Evolutionary conservation across 1,140 invertebrate genomes (phyloP).

Genomic region (Drosophila hydei): DNA sequence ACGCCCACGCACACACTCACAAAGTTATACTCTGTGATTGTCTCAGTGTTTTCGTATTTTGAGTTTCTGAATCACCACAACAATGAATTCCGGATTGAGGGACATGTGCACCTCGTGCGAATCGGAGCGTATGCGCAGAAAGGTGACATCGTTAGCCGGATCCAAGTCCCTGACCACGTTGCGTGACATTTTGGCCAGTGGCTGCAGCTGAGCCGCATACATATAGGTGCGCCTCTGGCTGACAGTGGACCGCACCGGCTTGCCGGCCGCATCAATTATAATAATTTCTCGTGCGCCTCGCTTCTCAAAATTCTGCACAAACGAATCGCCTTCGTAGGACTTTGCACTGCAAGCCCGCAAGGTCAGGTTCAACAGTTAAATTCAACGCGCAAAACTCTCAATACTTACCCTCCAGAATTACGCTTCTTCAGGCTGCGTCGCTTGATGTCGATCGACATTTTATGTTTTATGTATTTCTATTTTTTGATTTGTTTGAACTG

Average conservation of each 20-base stretch:
- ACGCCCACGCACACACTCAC: constrained; percentile 7
- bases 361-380: no score
- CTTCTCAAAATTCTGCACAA: constrained; percentile 39
- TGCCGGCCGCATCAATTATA: constrained; percentile 48
- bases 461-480: no score
- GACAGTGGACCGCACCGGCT: constrained; percentile 49
- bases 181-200: constrained; percentile 88
- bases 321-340: constrained; percentile 45
- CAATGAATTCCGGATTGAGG: constrained; percentile 35
- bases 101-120: constrained; percentile 89
- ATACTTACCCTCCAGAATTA: no score
- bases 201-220: constrained; percentile 30
- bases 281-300: constrained; percentile 55
- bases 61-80: constrained; percentile 50
- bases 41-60: not conserved
- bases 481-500: no score
- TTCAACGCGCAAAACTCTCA: no score
- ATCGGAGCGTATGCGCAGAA: constrained; percentile 93
- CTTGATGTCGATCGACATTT: no score
- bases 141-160: constrained; percentile 92
- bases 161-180: constrained; percentile 91
- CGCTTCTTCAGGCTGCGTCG: no score
- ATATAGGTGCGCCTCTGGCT: constrained; percentile 30
- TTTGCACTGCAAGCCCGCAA: no score
- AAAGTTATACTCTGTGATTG: not conserved